A percentile compares a stretch with the other conserved stretches of the same genome.
These are phyloP conservation scores for Colostygia pectinataria DNA, from an alignment of 2,888 invertebrate species.

Conservation along the genomic window DNA sequence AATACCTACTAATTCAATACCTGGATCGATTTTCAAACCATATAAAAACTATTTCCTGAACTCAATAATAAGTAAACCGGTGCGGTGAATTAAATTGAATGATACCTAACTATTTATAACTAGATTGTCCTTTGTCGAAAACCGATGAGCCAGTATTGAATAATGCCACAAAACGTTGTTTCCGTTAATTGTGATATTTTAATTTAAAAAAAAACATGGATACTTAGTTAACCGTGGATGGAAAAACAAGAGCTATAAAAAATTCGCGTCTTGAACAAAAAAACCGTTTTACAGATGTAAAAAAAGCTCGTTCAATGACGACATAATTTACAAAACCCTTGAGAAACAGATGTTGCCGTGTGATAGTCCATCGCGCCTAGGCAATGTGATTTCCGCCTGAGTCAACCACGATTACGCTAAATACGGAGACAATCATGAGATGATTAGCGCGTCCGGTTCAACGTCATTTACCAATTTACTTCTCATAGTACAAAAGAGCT, in stretches of 20 bases:
- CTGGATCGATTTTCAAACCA: slow-evolving; percentile 13
- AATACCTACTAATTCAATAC: slow-evolving; percentile 12
- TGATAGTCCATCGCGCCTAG: slow-evolving; percentile 59
- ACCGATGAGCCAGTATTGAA: background rate
- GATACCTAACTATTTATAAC: slow-evolving; percentile 14
- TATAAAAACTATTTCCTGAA: slow-evolving; percentile 49
- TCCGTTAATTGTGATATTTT: too few species aligned
- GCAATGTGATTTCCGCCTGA: slow-evolving; percentile 64
- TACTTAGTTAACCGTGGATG: too few species aligned
- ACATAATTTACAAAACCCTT: background rate
- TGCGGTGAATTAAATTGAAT: slow-evolving; percentile 57
- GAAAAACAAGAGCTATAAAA: too few species aligned
- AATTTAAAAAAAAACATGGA: too few species aligned
- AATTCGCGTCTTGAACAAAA: too few species aligned
- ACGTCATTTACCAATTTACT: slow-evolving; percentile 63
- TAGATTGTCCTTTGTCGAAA: background rate
- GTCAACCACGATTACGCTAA: slow-evolving; percentile 65
- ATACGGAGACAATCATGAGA: slow-evolving; percentile 70
- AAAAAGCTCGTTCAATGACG: too few species aligned
- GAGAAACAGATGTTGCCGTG: slow-evolving; percentile 44
- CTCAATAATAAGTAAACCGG: slow-evolving; percentile 52
- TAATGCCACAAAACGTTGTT: too few species aligned
- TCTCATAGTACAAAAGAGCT: slow-evolving; percentile 45
- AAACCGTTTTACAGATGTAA: too few species aligned
- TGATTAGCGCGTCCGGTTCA: slow-evolving; percentile 74